Evolutionary conservation across 2,888 invertebrate species (phyloP).

Genomic region (Metacarcinus magister): DNA sequence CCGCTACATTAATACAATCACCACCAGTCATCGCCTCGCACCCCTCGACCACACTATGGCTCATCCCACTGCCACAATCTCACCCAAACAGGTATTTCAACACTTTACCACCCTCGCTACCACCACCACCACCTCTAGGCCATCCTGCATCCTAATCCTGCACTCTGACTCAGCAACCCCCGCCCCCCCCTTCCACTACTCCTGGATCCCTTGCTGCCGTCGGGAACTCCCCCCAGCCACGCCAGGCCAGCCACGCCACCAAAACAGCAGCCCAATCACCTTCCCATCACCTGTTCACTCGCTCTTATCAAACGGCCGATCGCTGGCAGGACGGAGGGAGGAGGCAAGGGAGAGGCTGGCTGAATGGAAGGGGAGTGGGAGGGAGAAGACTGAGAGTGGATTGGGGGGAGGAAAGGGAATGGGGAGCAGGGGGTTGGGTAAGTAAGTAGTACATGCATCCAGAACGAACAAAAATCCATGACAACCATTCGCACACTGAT

Average conservation of each 20-base stretch:
- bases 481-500: not conserved
- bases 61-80: not conserved
- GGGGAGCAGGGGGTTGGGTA: not conserved
- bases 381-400: constrained; percentile 1
- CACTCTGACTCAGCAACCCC: constrained; percentile 33
- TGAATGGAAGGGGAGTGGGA: not conserved
- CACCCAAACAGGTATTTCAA: not conserved
- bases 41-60: not conserved
- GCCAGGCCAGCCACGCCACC: constrained; percentile 37
- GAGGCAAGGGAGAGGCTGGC: not conserved
- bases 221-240: not conserved
- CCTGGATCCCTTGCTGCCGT: not conserved
- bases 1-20: not conserved
- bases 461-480: not conserved
- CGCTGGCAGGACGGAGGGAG: not conserved
- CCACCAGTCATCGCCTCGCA: not conserved
- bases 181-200: constrained; percentile 11
- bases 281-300: constrained; percentile 59
- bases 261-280: constrained; percentile 16
- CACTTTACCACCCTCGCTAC: constrained; percentile 3
- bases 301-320: constrained; percentile 67
- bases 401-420: not conserved
- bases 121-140: constrained; percentile 34
- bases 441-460: not conserved
- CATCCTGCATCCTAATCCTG: constrained; percentile 37